These are phyloP conservation scores for Dinoponera quadriceps DNA, from an alignment of 1,140 invertebrate genomes.

Conservation along the genomic window DNA sequence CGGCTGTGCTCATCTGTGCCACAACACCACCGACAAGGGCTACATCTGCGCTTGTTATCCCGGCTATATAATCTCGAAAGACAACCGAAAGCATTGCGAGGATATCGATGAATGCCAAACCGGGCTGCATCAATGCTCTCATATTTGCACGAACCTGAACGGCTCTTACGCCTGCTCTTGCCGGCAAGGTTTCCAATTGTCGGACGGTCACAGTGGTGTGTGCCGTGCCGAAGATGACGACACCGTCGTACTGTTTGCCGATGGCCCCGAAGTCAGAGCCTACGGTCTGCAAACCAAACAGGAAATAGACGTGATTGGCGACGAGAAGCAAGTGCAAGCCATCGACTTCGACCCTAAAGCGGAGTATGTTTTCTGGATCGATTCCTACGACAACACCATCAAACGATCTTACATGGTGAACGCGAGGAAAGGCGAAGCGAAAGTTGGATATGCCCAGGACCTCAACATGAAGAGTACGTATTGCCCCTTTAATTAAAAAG, in stretches of 20 bases:
- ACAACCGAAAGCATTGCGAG: slow-evolving; percentile 91
- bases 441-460: slow-evolving; percentile 95
- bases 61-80: slow-evolving; percentile 93
- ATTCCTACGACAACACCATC: slow-evolving; percentile 95
- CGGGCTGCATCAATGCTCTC: slow-evolving; percentile 95
- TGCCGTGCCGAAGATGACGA: slow-evolving; percentile 90
- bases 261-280: slow-evolving; percentile 94
- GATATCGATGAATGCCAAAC: slow-evolving; percentile 97
- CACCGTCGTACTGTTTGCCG: slow-evolving; percentile 89
- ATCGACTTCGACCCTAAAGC: slow-evolving; percentile 94
- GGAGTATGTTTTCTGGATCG: slow-evolving; percentile 97
- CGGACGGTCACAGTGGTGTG: slow-evolving; percentile 92
- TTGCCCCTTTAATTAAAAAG: neutral
- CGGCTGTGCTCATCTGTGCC: slow-evolving; percentile 97
- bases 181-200: slow-evolving; percentile 91
- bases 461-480: slow-evolving; percentile 90
- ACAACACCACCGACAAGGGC: slow-evolving; percentile 92
- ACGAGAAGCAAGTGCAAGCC: slow-evolving; percentile 94
- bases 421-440: slow-evolving; percentile 90
- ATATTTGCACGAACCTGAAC: slow-evolving; percentile 96
- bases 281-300: slow-evolving; percentile 89
- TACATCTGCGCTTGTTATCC: slow-evolving; percentile 95
- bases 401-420: slow-evolving; percentile 96
- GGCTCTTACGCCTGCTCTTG: slow-evolving; percentile 96
- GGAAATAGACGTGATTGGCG: slow-evolving; percentile 91